A percentile compares a stretch with the other conserved stretches of the same genome.
phyloP scores from a whole-genome alignment of 2,113 vertebrate species.

The Equus quagga region DNA sequence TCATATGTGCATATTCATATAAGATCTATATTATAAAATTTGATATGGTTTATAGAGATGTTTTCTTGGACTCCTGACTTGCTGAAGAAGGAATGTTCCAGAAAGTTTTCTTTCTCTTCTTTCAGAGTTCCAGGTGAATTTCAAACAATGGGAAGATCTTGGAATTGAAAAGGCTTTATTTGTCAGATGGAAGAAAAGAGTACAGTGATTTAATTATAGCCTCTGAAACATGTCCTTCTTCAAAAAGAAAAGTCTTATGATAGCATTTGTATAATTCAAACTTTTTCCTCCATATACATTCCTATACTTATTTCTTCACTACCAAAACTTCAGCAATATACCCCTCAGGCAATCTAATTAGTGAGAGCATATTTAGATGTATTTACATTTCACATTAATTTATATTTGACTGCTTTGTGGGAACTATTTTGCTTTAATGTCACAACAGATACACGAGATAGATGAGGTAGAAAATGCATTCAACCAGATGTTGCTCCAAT shows the following conservation, averaged over 20 bases:
- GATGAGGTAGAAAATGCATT: neutral
- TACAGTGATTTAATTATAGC: neutral
- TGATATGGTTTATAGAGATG: neutral
- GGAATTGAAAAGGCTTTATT: neutral
- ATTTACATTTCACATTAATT: neutral
- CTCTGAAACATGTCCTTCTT: no score
- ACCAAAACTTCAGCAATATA: neutral
- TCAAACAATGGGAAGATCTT: neutral
- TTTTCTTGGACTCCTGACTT: neutral
- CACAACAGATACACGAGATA: neutral
- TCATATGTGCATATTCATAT: neutral
- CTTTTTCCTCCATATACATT: neutral
- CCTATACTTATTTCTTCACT: neutral
- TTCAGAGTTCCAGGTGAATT: neutral
- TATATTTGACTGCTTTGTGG: neutral
- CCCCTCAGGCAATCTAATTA: neutral
- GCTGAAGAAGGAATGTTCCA: neutral
- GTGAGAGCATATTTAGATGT: neutral
- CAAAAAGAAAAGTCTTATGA: neutral
- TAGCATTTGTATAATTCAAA: neutral
- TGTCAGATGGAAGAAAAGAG: neutral
- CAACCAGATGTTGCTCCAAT: neutral
- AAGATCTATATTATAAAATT: neutral
- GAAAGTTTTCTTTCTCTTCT: neutral
- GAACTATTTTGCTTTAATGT: neutral